Evolutionary conservation across 2,888 invertebrate species (phyloP).

Genomic region (Fabriciana adippe): DNA sequence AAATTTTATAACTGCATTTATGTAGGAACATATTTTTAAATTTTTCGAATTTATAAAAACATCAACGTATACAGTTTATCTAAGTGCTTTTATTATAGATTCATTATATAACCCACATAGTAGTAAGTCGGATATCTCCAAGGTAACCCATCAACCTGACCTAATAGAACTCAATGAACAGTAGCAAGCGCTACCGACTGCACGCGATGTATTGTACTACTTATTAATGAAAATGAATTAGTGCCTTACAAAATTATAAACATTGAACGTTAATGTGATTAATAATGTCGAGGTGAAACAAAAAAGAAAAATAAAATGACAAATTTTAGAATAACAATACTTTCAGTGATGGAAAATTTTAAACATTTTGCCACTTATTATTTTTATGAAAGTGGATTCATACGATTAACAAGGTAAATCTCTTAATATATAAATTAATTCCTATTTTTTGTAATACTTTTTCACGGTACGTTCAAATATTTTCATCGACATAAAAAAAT

Average conservation of each 20-base stretch:
- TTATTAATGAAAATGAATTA: conserved; percentile 19
- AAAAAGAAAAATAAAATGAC: background rate
- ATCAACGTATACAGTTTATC: background rate
- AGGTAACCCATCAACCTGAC: conserved; percentile 45
- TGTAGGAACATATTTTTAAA: no score
- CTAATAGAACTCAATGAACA: conserved; percentile 22
- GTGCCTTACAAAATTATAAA: conserved; percentile 12
- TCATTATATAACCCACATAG: conserved; percentile 8
- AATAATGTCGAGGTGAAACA: conserved; percentile 2
- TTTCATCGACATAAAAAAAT: no score
- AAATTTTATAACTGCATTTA: no score
- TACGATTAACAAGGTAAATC: conserved; percentile 2
- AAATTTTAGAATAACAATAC: background rate
- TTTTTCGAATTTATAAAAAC: no score
- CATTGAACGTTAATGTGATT: background rate
- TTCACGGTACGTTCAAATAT: no score
- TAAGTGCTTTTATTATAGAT: background rate
- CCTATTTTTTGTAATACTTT: no score
- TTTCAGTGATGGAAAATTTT: background rate
- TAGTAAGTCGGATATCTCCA: conserved; percentile 42
- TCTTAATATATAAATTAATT: background rate
- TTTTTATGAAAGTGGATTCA: background rate
- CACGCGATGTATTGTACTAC: conserved; percentile 33
- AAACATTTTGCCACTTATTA: background rate
- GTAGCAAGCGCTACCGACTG: background rate